These are phyloP conservation scores for Sternotherus odoratus DNA, from an alignment of 2,797 vertebrate genomes.

Conservation along the genomic window DNA sequence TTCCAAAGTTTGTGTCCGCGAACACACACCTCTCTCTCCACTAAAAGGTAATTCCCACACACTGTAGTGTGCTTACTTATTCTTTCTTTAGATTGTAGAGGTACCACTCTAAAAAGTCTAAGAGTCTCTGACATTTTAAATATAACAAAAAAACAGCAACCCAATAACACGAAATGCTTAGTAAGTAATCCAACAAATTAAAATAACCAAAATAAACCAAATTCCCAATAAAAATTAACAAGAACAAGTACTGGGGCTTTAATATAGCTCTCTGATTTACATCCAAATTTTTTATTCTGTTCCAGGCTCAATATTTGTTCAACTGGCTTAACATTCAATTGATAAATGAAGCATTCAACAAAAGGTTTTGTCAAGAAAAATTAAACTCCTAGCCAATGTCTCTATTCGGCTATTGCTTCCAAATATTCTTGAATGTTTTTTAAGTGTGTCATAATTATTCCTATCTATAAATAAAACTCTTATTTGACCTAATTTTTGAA, in stretches of 20 bases:
- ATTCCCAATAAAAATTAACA: constrained; percentile 10
- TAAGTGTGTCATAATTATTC: neutral
- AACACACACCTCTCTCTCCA: neutral
- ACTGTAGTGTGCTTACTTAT: neutral
- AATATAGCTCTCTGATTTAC: neutral
- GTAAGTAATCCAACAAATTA: neutral
- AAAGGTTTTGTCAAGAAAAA: constrained; percentile 10
- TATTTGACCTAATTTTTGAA: neutral
- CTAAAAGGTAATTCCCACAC: neutral
- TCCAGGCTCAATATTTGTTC: constrained; percentile 29
- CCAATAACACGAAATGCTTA: neutral
- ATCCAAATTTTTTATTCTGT: neutral
- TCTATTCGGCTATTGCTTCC: neutral
- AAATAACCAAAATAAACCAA: neutral
- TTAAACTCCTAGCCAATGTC: neutral
- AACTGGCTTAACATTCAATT: neutral
- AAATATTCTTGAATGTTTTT: neutral
- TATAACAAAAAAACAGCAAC: neutral
- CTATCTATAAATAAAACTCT: neutral
- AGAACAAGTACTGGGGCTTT: constrained; percentile 26
- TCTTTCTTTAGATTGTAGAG: neutral
- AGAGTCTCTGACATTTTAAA: neutral
- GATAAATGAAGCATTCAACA: neutral
- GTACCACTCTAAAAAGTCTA: neutral
- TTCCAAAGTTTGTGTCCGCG: too few relatives aligned